Percentiles rank a stretch among this genome's conserved stretches.
These are phyloP conservation scores for Diaperis boleti DNA, from an alignment of 2,888 invertebrate genomes.

Conservation along the genomic window DNA sequence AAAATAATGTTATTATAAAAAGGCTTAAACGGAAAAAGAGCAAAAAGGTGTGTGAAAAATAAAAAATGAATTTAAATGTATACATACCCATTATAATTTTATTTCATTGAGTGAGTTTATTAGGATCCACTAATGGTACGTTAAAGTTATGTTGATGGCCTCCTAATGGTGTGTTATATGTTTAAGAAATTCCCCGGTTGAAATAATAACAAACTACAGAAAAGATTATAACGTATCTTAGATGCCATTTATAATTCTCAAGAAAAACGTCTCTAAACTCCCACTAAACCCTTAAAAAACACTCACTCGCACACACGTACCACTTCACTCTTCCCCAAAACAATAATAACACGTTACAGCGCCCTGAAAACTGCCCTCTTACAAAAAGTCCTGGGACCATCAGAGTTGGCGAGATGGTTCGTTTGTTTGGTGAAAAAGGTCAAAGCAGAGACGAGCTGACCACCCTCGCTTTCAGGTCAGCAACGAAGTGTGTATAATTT, in stretches of 20 bases:
- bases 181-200: conserved; percentile 34
- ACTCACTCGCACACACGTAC: conserved; percentile 21
- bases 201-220: conserved; percentile 33
- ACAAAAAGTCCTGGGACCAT: conserved; percentile 22
- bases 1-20: too few species aligned
- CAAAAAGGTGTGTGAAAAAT: not conserved
- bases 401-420: conserved; percentile 28
- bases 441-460: conserved; percentile 49
- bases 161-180: conserved; percentile 35
- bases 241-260: conserved; percentile 35
- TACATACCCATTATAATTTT: conserved; percentile 26
- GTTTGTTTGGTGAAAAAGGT: conserved; percentile 40
- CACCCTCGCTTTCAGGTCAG: conserved; percentile 61
- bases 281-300: conserved; percentile 33
- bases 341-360: conserved; percentile 55
- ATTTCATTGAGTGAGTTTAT: conserved; percentile 31
- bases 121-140: conserved; percentile 33
- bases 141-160: conserved; percentile 28
- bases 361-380: conserved; percentile 27
- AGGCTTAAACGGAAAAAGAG: too few species aligned
- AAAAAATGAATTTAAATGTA: not conserved
- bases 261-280: conserved; percentile 36
- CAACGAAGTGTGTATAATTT: conserved; percentile 61
- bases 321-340: conserved; percentile 42
- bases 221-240: conserved; percentile 24